These are phyloP conservation scores for Rhagoletis pomonella DNA, from an alignment of 1,140 invertebrate species.

Conservation along the genomic window DNA sequence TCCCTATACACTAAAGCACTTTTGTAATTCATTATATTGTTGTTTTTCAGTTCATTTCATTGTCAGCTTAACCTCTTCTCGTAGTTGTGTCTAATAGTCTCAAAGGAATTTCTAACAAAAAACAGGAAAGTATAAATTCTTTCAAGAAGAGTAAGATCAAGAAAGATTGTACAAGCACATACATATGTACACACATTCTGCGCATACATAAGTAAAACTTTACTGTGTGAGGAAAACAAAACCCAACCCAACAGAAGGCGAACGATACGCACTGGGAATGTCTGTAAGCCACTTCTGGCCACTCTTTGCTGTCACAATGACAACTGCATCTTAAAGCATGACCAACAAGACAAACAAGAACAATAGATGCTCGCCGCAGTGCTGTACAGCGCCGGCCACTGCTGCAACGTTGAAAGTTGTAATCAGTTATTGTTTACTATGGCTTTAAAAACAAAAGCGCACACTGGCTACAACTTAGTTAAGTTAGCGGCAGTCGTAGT, in stretches of 20 bases:
- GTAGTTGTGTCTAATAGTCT: neutral
- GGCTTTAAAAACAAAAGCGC: neutral
- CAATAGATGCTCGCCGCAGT: neutral
- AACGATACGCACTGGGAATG: neutral
- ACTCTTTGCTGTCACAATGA: neutral
- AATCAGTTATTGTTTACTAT: neutral
- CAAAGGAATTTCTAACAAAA: neutral
- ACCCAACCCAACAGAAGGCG: neutral
- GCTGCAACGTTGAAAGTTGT: neutral
- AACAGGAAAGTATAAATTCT: neutral
- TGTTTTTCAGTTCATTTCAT: constrained; percentile 52
- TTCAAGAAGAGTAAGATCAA: neutral
- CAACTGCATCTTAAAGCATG: neutral
- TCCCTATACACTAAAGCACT: neutral
- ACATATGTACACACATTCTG: no score
- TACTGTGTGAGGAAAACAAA: neutral
- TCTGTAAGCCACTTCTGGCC: neutral
- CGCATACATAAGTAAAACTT: no score
- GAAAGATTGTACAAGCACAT: no score
- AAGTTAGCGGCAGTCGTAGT: neutral
- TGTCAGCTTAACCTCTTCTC: constrained; percentile 55
- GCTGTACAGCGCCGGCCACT: neutral
- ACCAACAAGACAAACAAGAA: neutral
- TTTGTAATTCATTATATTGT: constrained; percentile 21
- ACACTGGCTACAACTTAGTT: neutral